Base-by-base conservation (phyloP, 2,113 vertebrate genomes). In the Eulacestoma nigropectus region DNA sequence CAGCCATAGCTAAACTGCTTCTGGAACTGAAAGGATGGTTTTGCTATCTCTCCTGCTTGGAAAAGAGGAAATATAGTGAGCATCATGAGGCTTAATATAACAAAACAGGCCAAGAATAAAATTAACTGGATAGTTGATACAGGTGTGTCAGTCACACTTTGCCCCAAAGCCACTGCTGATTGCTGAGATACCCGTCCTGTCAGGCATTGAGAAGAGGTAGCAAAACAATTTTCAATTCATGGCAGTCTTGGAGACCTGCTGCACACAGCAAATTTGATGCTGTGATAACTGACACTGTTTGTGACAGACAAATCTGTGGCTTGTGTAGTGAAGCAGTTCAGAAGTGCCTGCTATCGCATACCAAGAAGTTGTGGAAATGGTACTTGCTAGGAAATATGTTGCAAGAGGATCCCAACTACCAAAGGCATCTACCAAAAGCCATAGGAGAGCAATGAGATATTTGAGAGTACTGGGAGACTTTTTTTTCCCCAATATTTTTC, bases 291-390 rank as follows among this genome's bases (percentile, higher is more conserved):
- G 92, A 96, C 87, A 83, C 91, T 70, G 84, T 96, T 89, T 92
- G 94, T 86, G 95, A 96, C 93, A 95, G 95, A 89, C 93, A 90
- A 77, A 94, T 96, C 83, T 97, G 97, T 79, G 94, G 95, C 56
- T 89, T 96, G 80, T 95, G 92, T 87, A 96, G 76, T 32, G 89
- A 95, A 91, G 93, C 95, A 68, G 80, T 87, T 89, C 94, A 91
- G 91, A 96, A 97, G 87, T 44, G 89, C 75, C 92, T 97, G 68
- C 89, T 97, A 80, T 96, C n/a, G 94, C 89, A 77, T 94, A 97
- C 70, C 92, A 98, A 80, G 60, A 89, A 93, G 74, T 84, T 83
- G 50, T 37, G 90, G 82, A 94, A 85, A 93, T 76, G 81, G 78
- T 59, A 22, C 84, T 92, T 80, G 67, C 70, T 93, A 56, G 84